These are phyloP conservation scores for Crocallis elinguaria DNA, from an alignment of 2,888 invertebrate genomes.

Conservation along the genomic window DNA sequence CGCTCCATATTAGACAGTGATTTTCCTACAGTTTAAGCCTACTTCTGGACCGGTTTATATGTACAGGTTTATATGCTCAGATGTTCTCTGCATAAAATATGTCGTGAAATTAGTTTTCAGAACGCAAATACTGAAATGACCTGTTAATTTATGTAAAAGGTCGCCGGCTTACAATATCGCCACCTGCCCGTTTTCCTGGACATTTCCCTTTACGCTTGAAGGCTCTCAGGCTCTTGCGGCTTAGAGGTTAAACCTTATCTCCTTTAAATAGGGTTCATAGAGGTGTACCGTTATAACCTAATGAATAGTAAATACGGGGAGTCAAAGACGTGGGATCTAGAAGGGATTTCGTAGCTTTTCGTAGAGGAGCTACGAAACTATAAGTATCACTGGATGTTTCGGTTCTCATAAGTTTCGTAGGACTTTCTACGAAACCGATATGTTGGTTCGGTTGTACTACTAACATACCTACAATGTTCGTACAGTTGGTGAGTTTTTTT, in stretches of 20 bases:
- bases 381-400: no score
- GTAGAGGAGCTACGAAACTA: constrained; percentile 3
- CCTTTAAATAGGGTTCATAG: background rate
- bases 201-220: constrained; percentile 5
- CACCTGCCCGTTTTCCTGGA: background rate
- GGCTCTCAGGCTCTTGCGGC: no score
- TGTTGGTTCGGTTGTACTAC: no score
- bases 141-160: constrained; percentile 25
- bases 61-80: background rate
- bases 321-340: background rate
- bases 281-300: background rate
- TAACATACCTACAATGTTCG: no score
- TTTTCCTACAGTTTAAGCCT: no score
- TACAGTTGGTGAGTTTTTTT: no score
- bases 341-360: constrained; percentile 12
- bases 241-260: background rate
- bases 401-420: no score
- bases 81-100: constrained; percentile 18
- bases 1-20: no score
- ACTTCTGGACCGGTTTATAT: background rate
- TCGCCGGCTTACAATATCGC: constrained; percentile 10
- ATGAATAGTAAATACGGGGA: constrained; percentile 3
- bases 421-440: background rate
- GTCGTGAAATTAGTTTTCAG: constrained; percentile 12
- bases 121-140: background rate